Conservation (phyloP, 2,113 vertebrate species). For the Amphiprion ocellaris region DNA sequence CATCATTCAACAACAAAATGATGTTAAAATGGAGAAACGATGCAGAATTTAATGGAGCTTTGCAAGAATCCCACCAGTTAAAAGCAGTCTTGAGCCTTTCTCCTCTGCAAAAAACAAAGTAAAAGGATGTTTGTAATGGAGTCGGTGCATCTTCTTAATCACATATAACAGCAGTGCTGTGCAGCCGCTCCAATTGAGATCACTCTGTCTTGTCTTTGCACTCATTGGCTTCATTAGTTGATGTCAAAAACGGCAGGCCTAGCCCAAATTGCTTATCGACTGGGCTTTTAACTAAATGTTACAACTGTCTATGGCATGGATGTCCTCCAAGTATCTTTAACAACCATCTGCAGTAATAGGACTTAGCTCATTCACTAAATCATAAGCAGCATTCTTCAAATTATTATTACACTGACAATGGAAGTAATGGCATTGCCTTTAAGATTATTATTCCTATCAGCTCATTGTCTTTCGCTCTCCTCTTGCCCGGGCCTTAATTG, state of each 20-base stretch:
- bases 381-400: conserved; percentile 53
- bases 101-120: conserved; percentile 1
- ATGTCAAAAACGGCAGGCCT: conserved; percentile 60
- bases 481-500: conserved; percentile 54
- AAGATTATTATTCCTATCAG: conserved; percentile 58
- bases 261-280: conserved; percentile 78
- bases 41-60: background rate
- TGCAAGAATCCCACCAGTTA: background rate
- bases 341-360: conserved; percentile 52
- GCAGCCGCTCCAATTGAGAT: conserved; percentile 38
- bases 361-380: conserved; percentile 57
- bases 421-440: conserved; percentile 57
- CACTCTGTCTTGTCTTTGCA: conserved; percentile 55
- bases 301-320: conserved; percentile 57
- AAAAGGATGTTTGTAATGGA: conserved; percentile 59
- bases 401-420: conserved; percentile 59
- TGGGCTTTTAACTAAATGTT: conserved; percentile 76
- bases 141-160: conserved; percentile 57
- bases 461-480: conserved; percentile 36
- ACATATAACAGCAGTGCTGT: conserved; percentile 42
- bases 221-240: conserved; percentile 74
- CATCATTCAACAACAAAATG: background rate
- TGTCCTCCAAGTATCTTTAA: conserved; percentile 70
- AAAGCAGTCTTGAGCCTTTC: background rate
- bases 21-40: background rate